Percentiles rank a stretch among this genome's conserved stretches.
These are phyloP conservation scores for Athalia circularis DNA, from an alignment of 2,888 invertebrate species.

Conservation along the genomic window DNA sequence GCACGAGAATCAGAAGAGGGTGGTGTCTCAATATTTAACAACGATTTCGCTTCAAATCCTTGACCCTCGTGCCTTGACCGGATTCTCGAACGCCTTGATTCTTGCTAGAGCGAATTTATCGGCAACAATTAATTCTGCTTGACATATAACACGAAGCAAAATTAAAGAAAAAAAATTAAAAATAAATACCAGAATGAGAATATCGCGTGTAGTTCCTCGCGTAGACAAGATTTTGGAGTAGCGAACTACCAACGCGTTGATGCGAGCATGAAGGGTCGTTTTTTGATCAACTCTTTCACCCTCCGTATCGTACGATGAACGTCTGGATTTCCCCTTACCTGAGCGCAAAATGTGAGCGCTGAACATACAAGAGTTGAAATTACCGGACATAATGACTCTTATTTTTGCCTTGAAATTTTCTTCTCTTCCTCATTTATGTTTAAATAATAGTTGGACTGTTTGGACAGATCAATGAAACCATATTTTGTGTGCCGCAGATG, in stretches of 20 bases:
- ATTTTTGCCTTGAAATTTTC: no score
- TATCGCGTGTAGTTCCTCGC: slow-evolving; percentile 21
- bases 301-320: neutral
- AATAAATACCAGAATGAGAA: neutral
- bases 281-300: neutral
- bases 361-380: no score
- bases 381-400: no score
- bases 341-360: neutral
- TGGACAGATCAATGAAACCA: no score
- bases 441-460: no score
- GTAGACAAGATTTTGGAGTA: slow-evolving; percentile 1
- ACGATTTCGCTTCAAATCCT: slow-evolving; percentile 1
- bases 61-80: neutral
- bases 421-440: no score
- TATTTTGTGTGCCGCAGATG: no score
- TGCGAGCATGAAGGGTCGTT: neutral
- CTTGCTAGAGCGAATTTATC: neutral
- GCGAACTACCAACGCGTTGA: slow-evolving; percentile 2
- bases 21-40: neutral
- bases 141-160: neutral
- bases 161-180: neutral
- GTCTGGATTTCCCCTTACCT: neutral
- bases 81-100: slow-evolving; percentile 18
- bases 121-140: neutral
- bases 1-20: no score